Base-by-base conservation (phyloP, 2,797 vertebrate genomes). In the Schizothorax lantsangensis region DNA sequence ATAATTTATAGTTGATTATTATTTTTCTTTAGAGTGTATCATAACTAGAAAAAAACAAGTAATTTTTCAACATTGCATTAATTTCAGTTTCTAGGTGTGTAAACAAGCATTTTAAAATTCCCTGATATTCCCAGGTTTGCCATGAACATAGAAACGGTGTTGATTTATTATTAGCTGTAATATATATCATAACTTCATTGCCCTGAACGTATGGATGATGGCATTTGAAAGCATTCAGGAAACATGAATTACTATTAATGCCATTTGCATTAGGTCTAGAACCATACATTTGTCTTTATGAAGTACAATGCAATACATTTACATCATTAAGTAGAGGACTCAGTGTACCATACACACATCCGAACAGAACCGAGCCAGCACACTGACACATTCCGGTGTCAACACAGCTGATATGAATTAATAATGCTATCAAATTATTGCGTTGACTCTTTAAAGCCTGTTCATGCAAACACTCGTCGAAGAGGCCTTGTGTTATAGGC, bases 401-500 rank as follows among this genome's bases (percentile, higher is more conserved):
- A 36, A 21, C 23, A 21, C 47, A 3, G 9, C 9, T 6, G 33
- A 62, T 33, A 6, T 12, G 26, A 4, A 47, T 36, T 33, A 23
- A 78, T 12, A 66, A 21, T 23, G 36, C 69, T 45, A 59, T 72
- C 14, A 59, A 23, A 49, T 59, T 62, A 73, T n/a, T 17, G 4
- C 47, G 68, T n/a, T 59, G 2, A 19, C 72, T 71, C 5, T 43
- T 80, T 73, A 59, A 71, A 43, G 64, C n/a, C 26, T 71, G 75
- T 19, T 12, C 38, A 33, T 8, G 64, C 26, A 49, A 49, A 54
- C 43, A 40, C 30, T 12, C 73, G 62, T 54, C 84, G 77, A 73
- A 47, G 45, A 80, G 84, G 84, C 84, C 84, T 73, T 38, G 54
- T 12, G 82, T 62, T 64, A 3, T n/a, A 62, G n/a, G 36, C 68